Percentiles rank a stretch among this genome's conserved stretches.
These are phyloP conservation scores for Phalacrocorax carbo DNA, from an alignment of 2,113 vertebrate genomes.

Conservation along the genomic window DNA sequence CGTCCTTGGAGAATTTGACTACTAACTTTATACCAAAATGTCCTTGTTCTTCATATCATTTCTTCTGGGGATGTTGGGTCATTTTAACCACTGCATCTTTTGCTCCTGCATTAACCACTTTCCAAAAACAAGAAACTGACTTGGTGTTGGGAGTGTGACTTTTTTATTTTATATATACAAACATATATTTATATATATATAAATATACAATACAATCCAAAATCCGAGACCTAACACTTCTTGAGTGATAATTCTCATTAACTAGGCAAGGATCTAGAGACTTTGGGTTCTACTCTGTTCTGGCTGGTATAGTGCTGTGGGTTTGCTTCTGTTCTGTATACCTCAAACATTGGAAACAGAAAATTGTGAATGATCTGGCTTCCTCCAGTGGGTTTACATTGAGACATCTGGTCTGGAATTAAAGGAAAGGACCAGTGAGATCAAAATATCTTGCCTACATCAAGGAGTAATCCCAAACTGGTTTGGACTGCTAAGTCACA, in stretches of 20 bases:
- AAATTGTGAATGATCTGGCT: slow-evolving; percentile 63
- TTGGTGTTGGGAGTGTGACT: slow-evolving; percentile 79
- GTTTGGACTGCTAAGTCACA: slow-evolving; percentile 18
- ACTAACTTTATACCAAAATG: slow-evolving; percentile 98
- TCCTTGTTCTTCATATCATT: slow-evolving; percentile 85
- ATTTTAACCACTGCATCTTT: slow-evolving; percentile 85
- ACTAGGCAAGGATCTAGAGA: slow-evolving; percentile 44
- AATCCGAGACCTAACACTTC: slow-evolving; percentile 89
- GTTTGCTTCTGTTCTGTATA: slow-evolving; percentile 67
- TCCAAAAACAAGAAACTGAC: slow-evolving; percentile 79
- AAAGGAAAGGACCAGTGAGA: not conserved
- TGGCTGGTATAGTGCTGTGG: slow-evolving; percentile 58
- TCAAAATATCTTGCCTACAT: not conserved
- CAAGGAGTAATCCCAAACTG: not conserved
- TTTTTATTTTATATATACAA: slow-evolving; percentile 30
- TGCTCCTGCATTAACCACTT: slow-evolving; percentile 85
- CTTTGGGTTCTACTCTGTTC: slow-evolving; percentile 57
- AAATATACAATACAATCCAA: slow-evolving; percentile 73
- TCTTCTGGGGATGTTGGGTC: slow-evolving; percentile 87
- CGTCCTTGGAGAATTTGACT: slow-evolving; percentile 99
- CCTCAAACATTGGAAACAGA: slow-evolving; percentile 49
- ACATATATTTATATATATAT: slow-evolving; percentile 36
- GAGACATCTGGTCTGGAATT: not conserved
- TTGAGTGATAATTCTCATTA: slow-evolving; percentile 30
- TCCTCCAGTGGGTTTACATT: not conserved